These are phyloP conservation scores for Idaea aversata DNA, from an alignment of 2,888 invertebrate species.

Conservation along the genomic window DNA sequence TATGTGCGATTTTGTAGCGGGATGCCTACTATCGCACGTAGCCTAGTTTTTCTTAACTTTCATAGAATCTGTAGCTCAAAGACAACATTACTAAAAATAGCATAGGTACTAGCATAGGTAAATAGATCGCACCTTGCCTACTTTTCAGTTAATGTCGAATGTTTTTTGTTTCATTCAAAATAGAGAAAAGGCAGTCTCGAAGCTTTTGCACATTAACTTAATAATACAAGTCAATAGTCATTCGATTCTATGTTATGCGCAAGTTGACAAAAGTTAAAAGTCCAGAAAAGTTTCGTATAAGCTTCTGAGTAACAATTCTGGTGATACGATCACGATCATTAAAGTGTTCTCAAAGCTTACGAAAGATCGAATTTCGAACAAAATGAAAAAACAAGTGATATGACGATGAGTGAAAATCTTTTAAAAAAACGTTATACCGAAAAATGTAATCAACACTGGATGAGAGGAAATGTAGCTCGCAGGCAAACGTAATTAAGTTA, in stretches of 20 bases:
- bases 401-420: background rate
- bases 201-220: no score
- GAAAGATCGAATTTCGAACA: background rate
- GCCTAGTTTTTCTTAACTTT: no score
- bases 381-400: background rate
- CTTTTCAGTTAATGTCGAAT: no score
- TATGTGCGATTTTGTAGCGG: no score
- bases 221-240: background rate
- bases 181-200: no score
- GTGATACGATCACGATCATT: no score
- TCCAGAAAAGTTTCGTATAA: background rate
- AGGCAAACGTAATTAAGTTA: constrained; percentile 25
- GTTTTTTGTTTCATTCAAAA: no score
- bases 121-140: no score
- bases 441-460: constrained; percentile 16
- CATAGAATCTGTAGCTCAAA: no score
- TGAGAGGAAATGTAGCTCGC: constrained; percentile 17
- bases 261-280: background rate
- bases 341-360: background rate
- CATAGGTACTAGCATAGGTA: no score
- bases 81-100: no score
- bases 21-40: no score
- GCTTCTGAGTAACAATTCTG: background rate
- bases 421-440: background rate
- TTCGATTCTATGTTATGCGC: background rate